Conservation (phyloP, 2,888 invertebrate species). For the Timandra comae region DNA sequence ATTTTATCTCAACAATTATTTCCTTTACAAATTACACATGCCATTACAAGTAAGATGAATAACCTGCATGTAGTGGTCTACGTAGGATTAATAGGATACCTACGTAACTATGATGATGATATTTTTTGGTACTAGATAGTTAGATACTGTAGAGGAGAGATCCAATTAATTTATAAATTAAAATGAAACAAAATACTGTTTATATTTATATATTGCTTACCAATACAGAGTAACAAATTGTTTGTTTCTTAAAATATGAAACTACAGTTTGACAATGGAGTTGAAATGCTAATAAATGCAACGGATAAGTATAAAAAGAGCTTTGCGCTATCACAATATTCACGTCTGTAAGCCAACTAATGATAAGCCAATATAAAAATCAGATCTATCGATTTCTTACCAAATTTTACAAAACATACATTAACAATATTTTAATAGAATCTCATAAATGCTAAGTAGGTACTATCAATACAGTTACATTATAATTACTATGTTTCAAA, state of each 20-base stretch:
- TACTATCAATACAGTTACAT: slow-evolving; percentile 62
- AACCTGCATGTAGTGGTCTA: too few species aligned
- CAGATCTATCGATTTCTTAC: slow-evolving; percentile 56
- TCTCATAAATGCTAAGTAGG: slow-evolving; percentile 72
- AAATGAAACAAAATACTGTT: slow-evolving; percentile 35
- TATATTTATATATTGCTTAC: slow-evolving; percentile 75
- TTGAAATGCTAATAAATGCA: slow-evolving; percentile 76
- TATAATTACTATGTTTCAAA: slow-evolving; percentile 44
- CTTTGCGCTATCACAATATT: slow-evolving; percentile 69
- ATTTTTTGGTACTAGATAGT: too few species aligned
- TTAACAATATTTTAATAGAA: slow-evolving; percentile 59
- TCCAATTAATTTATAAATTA: slow-evolving; percentile 14
- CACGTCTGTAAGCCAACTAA: slow-evolving; percentile 33
- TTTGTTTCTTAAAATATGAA: slow-evolving; percentile 61
- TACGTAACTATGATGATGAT: too few species aligned
- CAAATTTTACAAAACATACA: slow-evolving; percentile 62
- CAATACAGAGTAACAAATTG: slow-evolving; percentile 71
- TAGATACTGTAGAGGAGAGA: too few species aligned
- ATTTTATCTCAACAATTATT: too few species aligned
- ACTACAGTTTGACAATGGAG: slow-evolving; percentile 56
- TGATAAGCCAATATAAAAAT: slow-evolving; percentile 67
- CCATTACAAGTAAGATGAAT: too few species aligned
- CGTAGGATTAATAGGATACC: too few species aligned
- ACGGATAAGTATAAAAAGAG: slow-evolving; percentile 55
- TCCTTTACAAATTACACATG: too few species aligned